phyloP scores from a whole-genome alignment of 2,113 vertebrate species.

The Reinhardtius hippoglossoides region DNA sequence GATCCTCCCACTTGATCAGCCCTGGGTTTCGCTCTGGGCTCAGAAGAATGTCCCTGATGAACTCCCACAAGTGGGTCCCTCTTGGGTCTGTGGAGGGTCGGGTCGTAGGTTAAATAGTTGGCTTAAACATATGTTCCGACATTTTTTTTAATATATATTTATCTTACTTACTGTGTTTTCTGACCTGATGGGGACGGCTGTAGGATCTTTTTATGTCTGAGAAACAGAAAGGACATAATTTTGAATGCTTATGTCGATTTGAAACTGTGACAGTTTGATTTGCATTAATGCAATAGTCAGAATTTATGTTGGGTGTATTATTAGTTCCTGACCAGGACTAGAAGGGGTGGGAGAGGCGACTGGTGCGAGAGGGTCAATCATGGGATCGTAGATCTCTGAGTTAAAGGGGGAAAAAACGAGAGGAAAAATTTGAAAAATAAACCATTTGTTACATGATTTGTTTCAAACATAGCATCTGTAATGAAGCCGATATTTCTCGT shows the following conservation, averaged over 20 bases:
- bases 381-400: constrained; percentile 75
- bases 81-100: constrained; percentile 84
- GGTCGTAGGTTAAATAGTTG: neutral
- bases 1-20: constrained; percentile 97
- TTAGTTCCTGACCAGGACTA: constrained; percentile 72
- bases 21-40: constrained; percentile 95
- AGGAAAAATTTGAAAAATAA: too few species aligned
- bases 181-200: constrained; percentile 84
- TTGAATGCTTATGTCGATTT: neutral
- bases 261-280: neutral
- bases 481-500: neutral
- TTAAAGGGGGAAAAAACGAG: neutral
- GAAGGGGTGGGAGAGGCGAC: constrained; percentile 71
- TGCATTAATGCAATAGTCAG: neutral
- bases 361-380: constrained; percentile 46
- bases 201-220: constrained; percentile 87
- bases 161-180: constrained; percentile 93
- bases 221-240: neutral
- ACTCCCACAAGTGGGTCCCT: constrained; percentile 97
- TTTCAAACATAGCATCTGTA: neutral
- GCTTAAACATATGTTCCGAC: neutral
- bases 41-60: constrained; percentile 96
- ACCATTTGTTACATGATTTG: neutral
- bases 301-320: neutral
- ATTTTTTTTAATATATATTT: neutral